phyloP scores from a whole-genome alignment of 2,797 vertebrate genomes.

The Acanthurus leucopareius region DNA sequence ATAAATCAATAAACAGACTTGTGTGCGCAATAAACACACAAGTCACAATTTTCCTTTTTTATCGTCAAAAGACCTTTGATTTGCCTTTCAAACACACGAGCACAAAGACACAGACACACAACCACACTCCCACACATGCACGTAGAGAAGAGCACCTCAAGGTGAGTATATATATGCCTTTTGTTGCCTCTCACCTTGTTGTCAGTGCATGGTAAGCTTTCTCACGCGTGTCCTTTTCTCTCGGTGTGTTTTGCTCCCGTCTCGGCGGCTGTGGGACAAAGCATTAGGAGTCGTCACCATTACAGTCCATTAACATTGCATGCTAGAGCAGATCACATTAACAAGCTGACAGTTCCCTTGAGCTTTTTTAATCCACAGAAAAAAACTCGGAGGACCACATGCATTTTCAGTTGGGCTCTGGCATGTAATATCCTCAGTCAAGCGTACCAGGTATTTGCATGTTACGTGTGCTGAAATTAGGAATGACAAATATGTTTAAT shows the following conservation, averaged over 20 bases:
- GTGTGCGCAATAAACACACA: slow-evolving; percentile 45
- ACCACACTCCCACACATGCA: background rate
- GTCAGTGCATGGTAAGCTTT: slow-evolving; percentile 79
- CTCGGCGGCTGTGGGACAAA: slow-evolving; percentile 55
- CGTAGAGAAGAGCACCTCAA: slow-evolving; percentile 21
- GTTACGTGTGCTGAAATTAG: slow-evolving; percentile 19
- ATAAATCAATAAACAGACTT: slow-evolving; percentile 40
- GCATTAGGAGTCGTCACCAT: slow-evolving; percentile 63
- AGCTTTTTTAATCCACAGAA: slow-evolving; percentile 51
- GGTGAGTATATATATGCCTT: slow-evolving; percentile 30
- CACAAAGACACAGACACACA: slow-evolving; percentile 1
- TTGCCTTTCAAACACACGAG: slow-evolving; percentile 40
- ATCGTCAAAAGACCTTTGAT: slow-evolving; percentile 41
- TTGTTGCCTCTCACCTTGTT: slow-evolving; percentile 67
- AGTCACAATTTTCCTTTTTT: slow-evolving; percentile 31
- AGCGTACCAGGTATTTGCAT: background rate
- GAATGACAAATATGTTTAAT: background rate
- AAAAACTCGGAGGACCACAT: slow-evolving; percentile 41
- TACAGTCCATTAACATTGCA: slow-evolving; percentile 73
- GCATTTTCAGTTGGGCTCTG: slow-evolving; percentile 38
- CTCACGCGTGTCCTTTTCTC: slow-evolving; percentile 63
- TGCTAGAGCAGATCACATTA: slow-evolving; percentile 61
- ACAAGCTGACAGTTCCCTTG: slow-evolving; percentile 39
- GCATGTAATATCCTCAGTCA: slow-evolving; percentile 22
- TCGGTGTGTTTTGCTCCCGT: slow-evolving; percentile 42